Percentiles rank a stretch among this genome's conserved stretches.
Conservation (phyloP, 2,113 vertebrate species). For the Nothoprocta pentlandii region DNA sequence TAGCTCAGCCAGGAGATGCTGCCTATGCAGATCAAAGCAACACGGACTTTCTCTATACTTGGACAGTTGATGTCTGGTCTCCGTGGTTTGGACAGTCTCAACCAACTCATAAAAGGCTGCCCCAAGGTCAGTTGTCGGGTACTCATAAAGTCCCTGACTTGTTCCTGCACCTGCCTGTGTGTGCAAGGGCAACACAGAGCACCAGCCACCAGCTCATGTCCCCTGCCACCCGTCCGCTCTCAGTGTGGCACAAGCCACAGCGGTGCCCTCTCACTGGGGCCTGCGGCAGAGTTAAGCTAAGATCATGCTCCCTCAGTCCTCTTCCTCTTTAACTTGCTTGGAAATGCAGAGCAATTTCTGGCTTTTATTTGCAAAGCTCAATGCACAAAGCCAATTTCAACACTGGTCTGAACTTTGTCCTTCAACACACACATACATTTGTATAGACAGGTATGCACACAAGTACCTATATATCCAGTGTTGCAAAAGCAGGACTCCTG, state of each 20-base stretch:
- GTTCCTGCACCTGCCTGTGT: not conserved
- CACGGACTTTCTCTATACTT: not conserved
- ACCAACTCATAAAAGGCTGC: not conserved
- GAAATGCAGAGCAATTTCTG: not conserved
- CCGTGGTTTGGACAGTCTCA: not conserved
- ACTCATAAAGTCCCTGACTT: not conserved
- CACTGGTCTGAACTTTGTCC: not conserved
- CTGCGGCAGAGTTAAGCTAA: not conserved
- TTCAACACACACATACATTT: not conserved
- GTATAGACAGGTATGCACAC: not conserved
- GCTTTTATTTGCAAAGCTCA: not conserved
- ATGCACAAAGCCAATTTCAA: not conserved
- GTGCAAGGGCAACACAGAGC: not conserved
- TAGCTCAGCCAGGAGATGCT: not conserved
- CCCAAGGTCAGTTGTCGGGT: not conserved
- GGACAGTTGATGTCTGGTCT: not conserved
- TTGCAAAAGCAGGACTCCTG: not conserved
- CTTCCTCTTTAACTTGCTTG: not conserved
- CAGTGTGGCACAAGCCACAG: fast-evolving
- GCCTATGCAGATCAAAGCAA: not conserved
- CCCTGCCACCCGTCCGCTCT: not conserved
- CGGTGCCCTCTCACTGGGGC: not conserved
- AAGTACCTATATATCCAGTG: not conserved
- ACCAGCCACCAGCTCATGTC: not conserved
- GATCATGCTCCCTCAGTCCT: not conserved